Evolutionary conservation across 2,113 vertebrate species (phyloP).

Genomic region (Scatophagus argus): DNA sequence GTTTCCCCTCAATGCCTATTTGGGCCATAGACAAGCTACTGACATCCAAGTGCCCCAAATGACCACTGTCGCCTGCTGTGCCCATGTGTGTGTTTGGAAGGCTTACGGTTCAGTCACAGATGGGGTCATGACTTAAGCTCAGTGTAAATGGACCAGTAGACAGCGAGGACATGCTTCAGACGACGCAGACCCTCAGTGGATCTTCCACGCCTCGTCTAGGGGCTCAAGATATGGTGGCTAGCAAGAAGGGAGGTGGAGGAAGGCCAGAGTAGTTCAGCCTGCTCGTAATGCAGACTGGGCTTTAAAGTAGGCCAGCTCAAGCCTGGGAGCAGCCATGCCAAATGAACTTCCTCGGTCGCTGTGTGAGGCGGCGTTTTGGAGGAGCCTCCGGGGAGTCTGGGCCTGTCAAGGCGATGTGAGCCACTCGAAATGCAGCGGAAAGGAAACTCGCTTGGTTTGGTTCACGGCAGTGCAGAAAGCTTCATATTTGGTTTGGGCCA

Average conservation of each 20-base stretch:
- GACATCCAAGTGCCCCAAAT: conserved; percentile 40
- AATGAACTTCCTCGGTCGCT: conserved; percentile 69
- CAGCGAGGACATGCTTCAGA: conserved; percentile 12
- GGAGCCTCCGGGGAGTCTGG: conserved; percentile 57
- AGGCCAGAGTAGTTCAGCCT: conserved; percentile 61
- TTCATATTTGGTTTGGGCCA: neutral
- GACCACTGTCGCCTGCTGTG: conserved; percentile 46
- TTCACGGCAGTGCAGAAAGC: conserved; percentile 16
- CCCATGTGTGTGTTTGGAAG: conserved; percentile 17
- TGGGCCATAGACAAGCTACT: conserved; percentile 33
- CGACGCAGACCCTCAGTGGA: conserved; percentile 6
- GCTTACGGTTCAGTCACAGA: conserved; percentile 41
- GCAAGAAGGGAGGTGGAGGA: conserved; percentile 27
- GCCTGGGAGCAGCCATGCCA: conserved; percentile 73
- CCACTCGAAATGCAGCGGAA: conserved; percentile 16
- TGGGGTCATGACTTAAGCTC: conserved; percentile 51
- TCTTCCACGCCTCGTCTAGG: conserved; percentile 17
- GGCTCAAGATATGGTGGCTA: conserved; percentile 20
- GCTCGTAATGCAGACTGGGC: conserved; percentile 60
- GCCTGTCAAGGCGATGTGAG: conserved; percentile 57
- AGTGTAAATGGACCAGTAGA: conserved; percentile 43
- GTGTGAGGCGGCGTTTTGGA: conserved; percentile 62
- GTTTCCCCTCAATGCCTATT: conserved; percentile 51
- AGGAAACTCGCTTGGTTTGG: conserved; percentile 10
- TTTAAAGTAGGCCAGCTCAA: conserved; percentile 80